Percentiles rank a stretch among this genome's conserved stretches.
Evolutionary conservation across 2,113 vertebrate genomes (phyloP).

Genomic region (Passer montanus): DNA sequence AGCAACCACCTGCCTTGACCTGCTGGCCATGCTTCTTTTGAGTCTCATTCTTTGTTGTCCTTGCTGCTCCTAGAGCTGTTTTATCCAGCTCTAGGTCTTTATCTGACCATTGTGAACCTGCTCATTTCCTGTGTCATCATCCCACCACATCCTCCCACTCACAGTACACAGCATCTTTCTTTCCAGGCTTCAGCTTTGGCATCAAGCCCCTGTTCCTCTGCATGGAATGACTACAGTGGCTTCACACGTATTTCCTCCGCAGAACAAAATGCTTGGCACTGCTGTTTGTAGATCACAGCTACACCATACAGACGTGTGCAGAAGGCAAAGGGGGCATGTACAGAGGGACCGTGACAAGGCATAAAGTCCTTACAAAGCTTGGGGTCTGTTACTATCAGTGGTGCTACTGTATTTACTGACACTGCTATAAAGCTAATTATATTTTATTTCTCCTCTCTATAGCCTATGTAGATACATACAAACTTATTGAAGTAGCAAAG

Average conservation of each 20-base stretch:
- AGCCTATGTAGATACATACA: neutral
- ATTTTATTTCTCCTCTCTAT: neutral
- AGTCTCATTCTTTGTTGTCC: neutral
- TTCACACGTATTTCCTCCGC: neutral
- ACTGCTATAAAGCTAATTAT: neutral
- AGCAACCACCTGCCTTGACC: too few species aligned
- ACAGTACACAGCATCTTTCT: neutral
- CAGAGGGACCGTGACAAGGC: neutral
- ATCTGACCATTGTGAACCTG: neutral
- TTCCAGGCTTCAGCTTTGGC: neutral
- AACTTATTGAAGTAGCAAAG: neutral
- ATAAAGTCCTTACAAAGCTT: neutral
- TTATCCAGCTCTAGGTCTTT: neutral
- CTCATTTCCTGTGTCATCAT: neutral
- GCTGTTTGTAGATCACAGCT: neutral
- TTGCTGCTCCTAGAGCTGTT: neutral
- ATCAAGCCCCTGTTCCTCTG: neutral
- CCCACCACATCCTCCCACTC: neutral
- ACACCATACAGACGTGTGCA: neutral
- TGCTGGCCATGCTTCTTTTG: neutral
- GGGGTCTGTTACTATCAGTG: neutral
- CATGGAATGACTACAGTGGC: fast-evolving
- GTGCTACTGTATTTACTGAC: neutral
- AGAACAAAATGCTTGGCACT: neutral
- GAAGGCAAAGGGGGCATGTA: neutral